Conservation (phyloP, 2,888 invertebrate genomes). For the Strigamia transsilvanica region DNA sequence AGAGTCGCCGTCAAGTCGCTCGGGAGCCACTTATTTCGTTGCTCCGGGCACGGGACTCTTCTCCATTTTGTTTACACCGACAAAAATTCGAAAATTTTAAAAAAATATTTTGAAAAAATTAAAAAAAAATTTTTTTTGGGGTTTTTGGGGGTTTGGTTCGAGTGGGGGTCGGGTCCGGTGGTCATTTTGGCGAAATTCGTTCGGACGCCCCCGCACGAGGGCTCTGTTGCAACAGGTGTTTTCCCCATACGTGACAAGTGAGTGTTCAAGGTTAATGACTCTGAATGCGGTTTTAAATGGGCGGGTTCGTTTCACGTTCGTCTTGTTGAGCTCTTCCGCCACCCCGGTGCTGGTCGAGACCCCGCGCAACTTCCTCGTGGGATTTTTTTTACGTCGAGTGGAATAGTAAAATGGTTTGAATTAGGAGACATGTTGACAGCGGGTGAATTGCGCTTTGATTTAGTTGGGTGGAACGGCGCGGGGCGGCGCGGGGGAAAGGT, state of each 20-base stretch:
- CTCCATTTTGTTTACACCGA: not conserved
- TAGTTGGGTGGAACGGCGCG: not conserved
- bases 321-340: constrained; percentile 13
- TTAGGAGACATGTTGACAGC: constrained; percentile 6
- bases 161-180: not conserved
- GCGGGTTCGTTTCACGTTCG: not conserved
- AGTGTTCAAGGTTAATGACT: constrained; percentile 10
- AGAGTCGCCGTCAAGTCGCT: constrained; percentile 42
- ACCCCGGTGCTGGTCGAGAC: not conserved
- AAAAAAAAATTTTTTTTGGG: not conserved
- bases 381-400: not conserved
- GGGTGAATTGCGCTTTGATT: not conserved
- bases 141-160: not conserved
- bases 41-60: constrained; percentile 39
- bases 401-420: not conserved
- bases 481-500: not conserved
- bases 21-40: constrained; percentile 48
- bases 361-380: not conserved
- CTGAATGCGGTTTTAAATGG: not conserved
- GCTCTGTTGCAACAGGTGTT: constrained; percentile 10
- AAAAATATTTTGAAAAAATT: not conserved
- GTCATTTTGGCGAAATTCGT: not conserved
- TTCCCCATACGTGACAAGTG: constrained; percentile 28
- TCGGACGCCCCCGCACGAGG: not conserved
- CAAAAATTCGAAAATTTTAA: not conserved